Conservation (phyloP, 2,797 vertebrate genomes). For the Chrysocyon brachyurus region DNA sequence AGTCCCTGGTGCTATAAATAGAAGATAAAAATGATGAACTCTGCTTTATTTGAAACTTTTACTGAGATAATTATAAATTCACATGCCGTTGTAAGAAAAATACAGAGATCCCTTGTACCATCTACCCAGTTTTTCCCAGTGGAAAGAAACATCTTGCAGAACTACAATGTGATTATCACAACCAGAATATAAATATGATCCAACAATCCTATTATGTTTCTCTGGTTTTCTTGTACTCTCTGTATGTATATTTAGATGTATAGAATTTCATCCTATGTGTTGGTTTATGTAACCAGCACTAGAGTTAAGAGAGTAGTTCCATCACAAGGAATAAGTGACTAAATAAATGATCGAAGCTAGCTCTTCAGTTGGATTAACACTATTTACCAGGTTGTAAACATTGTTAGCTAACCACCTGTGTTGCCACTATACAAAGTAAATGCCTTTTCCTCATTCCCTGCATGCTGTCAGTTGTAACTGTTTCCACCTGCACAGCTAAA, state of each 20-base stretch:
- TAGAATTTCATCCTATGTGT: neutral
- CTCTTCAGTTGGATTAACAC: neutral
- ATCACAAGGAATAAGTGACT: neutral
- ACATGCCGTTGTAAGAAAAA: neutral
- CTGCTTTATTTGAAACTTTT: neutral
- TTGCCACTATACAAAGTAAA: neutral
- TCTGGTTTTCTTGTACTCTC: neutral
- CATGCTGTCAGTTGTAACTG: neutral
- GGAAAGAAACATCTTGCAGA: neutral
- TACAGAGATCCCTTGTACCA: neutral
- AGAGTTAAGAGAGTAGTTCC: neutral
- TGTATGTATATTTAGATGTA: neutral
- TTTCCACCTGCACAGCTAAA: no score
- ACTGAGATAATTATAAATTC: neutral
- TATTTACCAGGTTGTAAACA: neutral
- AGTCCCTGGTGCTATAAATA: neutral
- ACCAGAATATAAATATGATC: neutral
- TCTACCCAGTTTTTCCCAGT: neutral
- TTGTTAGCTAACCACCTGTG: neutral
- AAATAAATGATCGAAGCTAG: neutral
- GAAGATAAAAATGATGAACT: neutral
- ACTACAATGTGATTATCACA: neutral
- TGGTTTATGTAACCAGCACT: neutral
- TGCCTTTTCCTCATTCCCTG: neutral
- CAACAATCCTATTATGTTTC: neutral